Conservation (phyloP, 2,797 vertebrate genomes). For the Luscinia luscinia region DNA sequence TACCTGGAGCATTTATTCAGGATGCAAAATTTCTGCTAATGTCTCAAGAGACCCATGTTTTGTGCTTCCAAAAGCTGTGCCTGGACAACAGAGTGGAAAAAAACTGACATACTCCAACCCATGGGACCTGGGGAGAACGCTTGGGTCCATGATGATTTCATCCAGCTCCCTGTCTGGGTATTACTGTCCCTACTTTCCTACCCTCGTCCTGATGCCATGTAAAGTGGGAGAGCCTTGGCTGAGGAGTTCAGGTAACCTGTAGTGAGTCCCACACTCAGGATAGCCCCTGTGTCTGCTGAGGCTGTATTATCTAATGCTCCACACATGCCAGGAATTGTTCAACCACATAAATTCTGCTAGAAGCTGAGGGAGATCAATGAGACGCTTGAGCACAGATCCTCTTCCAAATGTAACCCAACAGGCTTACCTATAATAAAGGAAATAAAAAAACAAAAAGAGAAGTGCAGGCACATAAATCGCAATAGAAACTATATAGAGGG, state of each 20-base stretch:
- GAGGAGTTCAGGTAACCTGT: neutral
- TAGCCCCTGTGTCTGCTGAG: neutral
- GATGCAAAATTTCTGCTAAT: neutral
- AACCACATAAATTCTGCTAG: neutral
- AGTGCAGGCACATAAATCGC: neutral
- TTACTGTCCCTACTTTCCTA: neutral
- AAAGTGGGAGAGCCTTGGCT: neutral
- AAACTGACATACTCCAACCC: neutral
- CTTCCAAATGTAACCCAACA: neutral
- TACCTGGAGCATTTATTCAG: neutral
- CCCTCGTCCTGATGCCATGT: fast-evolving
- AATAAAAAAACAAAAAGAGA: neutral
- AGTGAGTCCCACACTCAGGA: neutral
- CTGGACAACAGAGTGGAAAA: neutral
- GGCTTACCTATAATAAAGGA: conserved; percentile 2
- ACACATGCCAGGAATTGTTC: neutral
- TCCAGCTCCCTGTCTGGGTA: fast-evolving
- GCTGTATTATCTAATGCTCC: neutral
- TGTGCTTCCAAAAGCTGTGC: neutral
- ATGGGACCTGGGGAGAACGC: neutral
- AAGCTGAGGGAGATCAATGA: neutral
- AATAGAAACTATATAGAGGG: neutral
- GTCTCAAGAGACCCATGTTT: neutral
- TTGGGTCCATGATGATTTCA: neutral
- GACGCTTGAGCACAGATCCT: neutral